These are phyloP conservation scores for Amphipyra tragopoginis DNA, from an alignment of 2,888 invertebrate species.

Conservation along the genomic window DNA sequence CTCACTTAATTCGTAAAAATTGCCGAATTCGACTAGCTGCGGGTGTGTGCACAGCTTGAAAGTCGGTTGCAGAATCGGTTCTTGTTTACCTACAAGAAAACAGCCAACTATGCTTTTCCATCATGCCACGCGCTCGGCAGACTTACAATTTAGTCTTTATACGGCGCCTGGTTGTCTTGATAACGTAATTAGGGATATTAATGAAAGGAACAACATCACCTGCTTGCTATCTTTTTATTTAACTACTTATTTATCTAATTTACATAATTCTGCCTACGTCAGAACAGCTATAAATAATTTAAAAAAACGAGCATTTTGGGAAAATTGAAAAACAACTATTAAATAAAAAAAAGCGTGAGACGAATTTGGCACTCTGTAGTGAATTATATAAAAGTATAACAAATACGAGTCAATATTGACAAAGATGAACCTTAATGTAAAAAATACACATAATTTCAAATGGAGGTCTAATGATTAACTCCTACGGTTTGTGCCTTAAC, in stretches of 20 bases:
- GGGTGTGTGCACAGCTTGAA: no score
- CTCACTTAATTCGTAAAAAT: no score
- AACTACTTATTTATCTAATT: constrained; percentile 43
- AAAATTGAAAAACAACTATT: constrained; percentile 29
- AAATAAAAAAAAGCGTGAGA: constrained; percentile 54
- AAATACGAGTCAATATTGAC: constrained; percentile 33
- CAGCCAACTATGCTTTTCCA: no score
- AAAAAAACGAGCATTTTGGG: constrained; percentile 43
- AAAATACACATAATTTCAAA: constrained; percentile 17
- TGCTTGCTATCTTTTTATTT: constrained; percentile 36
- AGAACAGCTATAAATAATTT: constrained; percentile 43
- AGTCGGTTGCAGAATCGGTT: no score
- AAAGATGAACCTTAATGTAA: constrained; percentile 9
- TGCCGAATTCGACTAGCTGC: no score
- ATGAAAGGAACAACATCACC: background rate
- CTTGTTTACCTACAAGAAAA: no score
- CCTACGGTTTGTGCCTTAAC: constrained; percentile 32
- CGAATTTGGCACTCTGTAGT: constrained; percentile 63
- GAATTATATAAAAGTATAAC: constrained; percentile 45
- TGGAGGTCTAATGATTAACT: constrained; percentile 35
- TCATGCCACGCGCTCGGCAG: no score
- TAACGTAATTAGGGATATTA: background rate
- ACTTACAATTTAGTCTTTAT: no score
- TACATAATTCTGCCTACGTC: constrained; percentile 39
- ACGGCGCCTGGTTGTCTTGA: no score